These are phyloP conservation scores for Mystacornis crossleyi DNA, from an alignment of 2,113 vertebrate species.

Conservation along the genomic window DNA sequence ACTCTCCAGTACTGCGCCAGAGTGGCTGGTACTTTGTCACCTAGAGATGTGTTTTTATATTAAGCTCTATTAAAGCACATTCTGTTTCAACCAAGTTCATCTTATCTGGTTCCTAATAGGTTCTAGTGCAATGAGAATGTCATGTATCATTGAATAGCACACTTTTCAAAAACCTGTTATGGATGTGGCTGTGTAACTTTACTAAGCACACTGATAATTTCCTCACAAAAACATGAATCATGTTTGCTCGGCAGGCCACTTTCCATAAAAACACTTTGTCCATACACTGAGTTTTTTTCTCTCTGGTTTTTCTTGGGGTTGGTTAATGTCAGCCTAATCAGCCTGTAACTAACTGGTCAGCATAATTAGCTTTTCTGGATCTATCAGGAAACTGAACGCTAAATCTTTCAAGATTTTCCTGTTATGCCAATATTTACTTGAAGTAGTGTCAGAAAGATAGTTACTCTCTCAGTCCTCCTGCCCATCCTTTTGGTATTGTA, in stretches of 20 bases:
- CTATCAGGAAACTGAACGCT: neutral
- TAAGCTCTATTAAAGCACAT: neutral
- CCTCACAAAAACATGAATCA: neutral
- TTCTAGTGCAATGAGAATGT: neutral
- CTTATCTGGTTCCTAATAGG: neutral
- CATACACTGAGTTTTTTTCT: neutral
- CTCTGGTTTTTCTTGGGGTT: neutral
- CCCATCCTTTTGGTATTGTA: neutral
- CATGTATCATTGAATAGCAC: neutral
- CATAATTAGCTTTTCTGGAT: neutral
- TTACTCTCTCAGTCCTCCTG: neutral
- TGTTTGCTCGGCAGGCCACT: neutral
- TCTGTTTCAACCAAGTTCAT: neutral
- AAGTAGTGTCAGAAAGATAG: neutral
- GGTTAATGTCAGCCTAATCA: neutral
- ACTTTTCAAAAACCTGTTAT: neutral
- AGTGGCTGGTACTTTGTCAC: neutral
- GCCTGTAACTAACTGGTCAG: neutral
- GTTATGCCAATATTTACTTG: neutral
- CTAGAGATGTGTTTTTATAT: neutral
- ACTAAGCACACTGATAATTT: neutral
- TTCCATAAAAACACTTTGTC: neutral
- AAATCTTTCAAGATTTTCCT: neutral
- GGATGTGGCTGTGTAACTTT: neutral
- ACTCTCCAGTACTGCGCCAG: neutral